Conservation (phyloP, 1,140 invertebrate genomes). For the Rhyacophila brunnea region DNA sequence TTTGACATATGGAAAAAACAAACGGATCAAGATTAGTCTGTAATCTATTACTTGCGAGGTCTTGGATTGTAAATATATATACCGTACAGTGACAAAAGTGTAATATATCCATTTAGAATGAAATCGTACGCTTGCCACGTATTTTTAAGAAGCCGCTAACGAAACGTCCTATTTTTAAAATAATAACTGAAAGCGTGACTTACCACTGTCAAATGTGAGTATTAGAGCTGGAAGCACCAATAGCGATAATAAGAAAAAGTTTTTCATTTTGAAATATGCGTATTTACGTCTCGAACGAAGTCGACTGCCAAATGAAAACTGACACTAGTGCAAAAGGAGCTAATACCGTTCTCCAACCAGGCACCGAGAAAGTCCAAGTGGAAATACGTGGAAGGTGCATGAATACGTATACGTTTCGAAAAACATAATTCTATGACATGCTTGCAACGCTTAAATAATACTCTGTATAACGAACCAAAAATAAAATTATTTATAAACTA, state of each 20-base stretch:
- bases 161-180: conserved; percentile 8
- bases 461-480: no score
- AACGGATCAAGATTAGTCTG: not conserved
- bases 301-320: conserved; percentile 4
- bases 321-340: conserved; percentile 12
- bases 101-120: not conserved
- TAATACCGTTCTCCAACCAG: conserved; percentile 3
- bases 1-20: not conserved
- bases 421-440: not conserved
- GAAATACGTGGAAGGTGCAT: conserved; percentile 26
- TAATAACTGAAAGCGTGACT: conserved; percentile 34
- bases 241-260: conserved; percentile 52
- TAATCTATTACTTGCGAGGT: not conserved
- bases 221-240: conserved; percentile 55
- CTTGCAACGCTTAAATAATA: not conserved
- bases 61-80: not conserved
- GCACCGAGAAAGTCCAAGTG: conserved; percentile 22
- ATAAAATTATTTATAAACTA: no score
- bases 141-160: conserved; percentile 22
- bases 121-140: conserved; percentile 32
- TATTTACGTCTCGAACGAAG: not conserved
- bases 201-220: conserved; percentile 54
- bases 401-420: not conserved
- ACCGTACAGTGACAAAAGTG: not conserved
- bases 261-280: conserved; percentile 48